Evolutionary conservation across 2,888 invertebrate species (phyloP).

Genomic region (Osedax frankpressi): DNA sequence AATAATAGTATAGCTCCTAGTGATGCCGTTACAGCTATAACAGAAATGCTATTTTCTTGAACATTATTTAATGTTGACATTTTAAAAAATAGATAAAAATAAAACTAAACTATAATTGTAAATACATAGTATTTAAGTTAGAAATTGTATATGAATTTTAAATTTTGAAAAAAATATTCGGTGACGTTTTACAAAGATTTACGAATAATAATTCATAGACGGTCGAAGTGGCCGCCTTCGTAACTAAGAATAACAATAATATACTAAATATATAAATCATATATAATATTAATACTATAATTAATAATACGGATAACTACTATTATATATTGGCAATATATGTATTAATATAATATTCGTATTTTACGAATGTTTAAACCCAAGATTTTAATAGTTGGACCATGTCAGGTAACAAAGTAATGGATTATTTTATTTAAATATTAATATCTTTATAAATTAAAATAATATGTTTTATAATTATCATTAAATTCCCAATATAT

Average conservation of each 20-base stretch:
- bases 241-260: not conserved
- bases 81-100: not conserved
- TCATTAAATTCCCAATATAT: no score
- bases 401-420: constrained; percentile 23
- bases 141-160: no score
- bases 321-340: not conserved
- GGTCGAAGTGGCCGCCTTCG: no score
- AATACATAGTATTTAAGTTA: no score
- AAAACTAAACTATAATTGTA: not conserved
- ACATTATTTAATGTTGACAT: not conserved
- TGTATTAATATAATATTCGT: not conserved
- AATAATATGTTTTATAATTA: no score
- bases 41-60: not conserved
- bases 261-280: not conserved
- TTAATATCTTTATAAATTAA: no score
- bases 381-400: constrained; percentile 25
- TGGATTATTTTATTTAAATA: not conserved
- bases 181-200: not conserved
- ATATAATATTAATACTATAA: no score
- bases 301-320: no score
- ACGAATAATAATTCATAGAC: not conserved
- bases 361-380: constrained; percentile 19
- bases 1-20: not conserved
- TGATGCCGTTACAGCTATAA: not conserved
- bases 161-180: not conserved